Conservation (phyloP, 2,113 vertebrate genomes). For the Rhinolophus sinicus region DNA sequence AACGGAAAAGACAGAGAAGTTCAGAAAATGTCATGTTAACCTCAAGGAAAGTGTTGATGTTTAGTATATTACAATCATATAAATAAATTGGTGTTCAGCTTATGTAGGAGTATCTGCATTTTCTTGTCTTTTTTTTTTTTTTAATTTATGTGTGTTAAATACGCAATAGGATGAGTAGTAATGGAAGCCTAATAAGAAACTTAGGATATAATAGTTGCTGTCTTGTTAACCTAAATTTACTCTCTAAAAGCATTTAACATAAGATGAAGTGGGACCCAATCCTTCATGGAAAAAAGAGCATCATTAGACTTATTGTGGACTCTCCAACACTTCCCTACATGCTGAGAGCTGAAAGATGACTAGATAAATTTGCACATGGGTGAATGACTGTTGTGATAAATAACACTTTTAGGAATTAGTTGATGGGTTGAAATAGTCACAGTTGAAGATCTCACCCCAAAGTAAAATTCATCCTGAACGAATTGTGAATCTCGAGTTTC, state of each 20-base stretch:
- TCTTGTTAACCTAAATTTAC: background rate
- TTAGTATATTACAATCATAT: slow-evolving; percentile 52
- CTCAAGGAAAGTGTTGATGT: slow-evolving; percentile 61
- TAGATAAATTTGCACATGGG: background rate
- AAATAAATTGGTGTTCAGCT: slow-evolving; percentile 2
- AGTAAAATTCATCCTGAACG: background rate
- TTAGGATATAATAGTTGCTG: background rate
- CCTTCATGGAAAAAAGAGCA: background rate
- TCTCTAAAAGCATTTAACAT: background rate
- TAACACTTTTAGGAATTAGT: background rate
- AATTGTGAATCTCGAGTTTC: background rate
- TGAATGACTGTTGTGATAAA: background rate
- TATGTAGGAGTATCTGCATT: background rate
- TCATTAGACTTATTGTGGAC: background rate
- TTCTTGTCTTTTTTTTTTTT: background rate
- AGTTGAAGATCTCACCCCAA: background rate
- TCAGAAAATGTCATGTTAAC: slow-evolving; percentile 42
- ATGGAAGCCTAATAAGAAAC: background rate
- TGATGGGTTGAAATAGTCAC: background rate
- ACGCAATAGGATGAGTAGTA: background rate
- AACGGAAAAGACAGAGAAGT: slow-evolving; percentile 26
- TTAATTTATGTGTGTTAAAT: background rate
- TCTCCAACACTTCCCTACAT: background rate
- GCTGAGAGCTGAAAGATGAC: background rate
- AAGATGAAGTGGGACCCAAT: background rate